A percentile compares a stretch with the other conserved stretches of the same genome.
Conservation (phyloP, 1,140 invertebrate genomes). For the Thaumetopoea pityocampa region DNA sequence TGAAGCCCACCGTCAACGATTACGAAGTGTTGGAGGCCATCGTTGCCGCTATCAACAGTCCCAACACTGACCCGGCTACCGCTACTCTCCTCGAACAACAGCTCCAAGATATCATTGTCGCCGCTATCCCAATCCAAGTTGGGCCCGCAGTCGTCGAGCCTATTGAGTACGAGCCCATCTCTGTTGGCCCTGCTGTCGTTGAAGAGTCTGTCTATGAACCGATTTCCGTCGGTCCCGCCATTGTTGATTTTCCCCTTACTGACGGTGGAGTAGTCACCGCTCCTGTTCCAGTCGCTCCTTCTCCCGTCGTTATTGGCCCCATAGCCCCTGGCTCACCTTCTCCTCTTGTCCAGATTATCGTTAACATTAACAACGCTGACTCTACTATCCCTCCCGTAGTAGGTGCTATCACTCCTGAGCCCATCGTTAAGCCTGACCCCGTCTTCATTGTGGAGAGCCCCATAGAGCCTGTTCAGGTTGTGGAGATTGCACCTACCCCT, state of each 20-base stretch:
- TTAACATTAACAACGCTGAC: constrained; percentile 12
- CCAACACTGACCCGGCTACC: constrained; percentile 52
- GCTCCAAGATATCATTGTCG: constrained; percentile 25
- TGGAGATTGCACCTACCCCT: constrained; percentile 5
- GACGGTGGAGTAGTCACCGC: background rate
- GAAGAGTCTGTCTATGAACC: constrained; percentile 19
- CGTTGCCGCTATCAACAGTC: constrained; percentile 45
- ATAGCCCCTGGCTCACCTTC: constrained; percentile 1
- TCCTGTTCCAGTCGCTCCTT: constrained; percentile 5
- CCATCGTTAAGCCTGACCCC: background rate
- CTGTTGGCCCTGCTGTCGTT: constrained; percentile 17
- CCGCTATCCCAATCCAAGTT: constrained; percentile 18
- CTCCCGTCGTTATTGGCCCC: constrained; percentile 16
- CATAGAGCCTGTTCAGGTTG: constrained; percentile 9
- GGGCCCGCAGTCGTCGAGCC: constrained; percentile 26
- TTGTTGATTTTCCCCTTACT: constrained; percentile 15
- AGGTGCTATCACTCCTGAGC: too few species aligned
- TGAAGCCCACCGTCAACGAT: constrained; percentile 15
- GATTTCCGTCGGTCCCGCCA: constrained; percentile 20
- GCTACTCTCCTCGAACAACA: constrained; percentile 34
- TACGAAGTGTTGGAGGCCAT: constrained; percentile 36
- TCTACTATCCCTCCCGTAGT: background rate
- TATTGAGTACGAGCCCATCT: constrained; percentile 16
- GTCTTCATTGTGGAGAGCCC: constrained; percentile 2
- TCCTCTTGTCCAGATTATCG: constrained; percentile 24